Percentiles rank a stretch among this genome's conserved stretches.
Conservation (phyloP, 2,113 vertebrate species). For the Emydura subglobosa region DNA sequence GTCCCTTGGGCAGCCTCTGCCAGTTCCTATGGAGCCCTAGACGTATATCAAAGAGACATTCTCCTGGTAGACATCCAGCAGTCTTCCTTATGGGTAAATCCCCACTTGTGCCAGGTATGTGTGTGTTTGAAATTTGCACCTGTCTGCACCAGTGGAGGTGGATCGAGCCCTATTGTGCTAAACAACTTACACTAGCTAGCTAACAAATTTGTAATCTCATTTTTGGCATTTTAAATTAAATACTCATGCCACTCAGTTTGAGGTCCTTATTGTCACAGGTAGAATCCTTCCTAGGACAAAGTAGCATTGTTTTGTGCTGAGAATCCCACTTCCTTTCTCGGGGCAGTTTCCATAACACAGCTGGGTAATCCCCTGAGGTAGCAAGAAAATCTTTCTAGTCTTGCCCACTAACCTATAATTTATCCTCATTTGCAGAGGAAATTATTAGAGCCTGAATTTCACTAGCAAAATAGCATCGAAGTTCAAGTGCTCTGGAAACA, state of each 20-base stretch:
- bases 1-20: not conserved
- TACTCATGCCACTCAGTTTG: not conserved
- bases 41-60: rapidly evolving
- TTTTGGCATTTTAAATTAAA: not conserved
- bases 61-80: not conserved
- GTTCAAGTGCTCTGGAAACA: not conserved
- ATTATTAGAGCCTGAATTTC: not conserved
- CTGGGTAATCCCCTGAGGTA: rapidly evolving
- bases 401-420: rapidly evolving
- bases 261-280: not conserved
- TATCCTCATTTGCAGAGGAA: not conserved
- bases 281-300: not conserved
- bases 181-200: rapidly evolving
- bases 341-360: not conserved
- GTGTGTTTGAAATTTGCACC: not conserved
- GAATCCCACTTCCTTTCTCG: not conserved
- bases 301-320: not conserved
- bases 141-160: rapidly evolving
- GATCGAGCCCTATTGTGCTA: not conserved
- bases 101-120: not conserved
- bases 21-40: not conserved
- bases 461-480: not conserved
- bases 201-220: rapidly evolving
- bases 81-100: not conserved
- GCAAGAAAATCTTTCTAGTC: not conserved